phyloP scores from a whole-genome alignment of 2,888 invertebrate species.

The Quadroppia sp. region DNA sequence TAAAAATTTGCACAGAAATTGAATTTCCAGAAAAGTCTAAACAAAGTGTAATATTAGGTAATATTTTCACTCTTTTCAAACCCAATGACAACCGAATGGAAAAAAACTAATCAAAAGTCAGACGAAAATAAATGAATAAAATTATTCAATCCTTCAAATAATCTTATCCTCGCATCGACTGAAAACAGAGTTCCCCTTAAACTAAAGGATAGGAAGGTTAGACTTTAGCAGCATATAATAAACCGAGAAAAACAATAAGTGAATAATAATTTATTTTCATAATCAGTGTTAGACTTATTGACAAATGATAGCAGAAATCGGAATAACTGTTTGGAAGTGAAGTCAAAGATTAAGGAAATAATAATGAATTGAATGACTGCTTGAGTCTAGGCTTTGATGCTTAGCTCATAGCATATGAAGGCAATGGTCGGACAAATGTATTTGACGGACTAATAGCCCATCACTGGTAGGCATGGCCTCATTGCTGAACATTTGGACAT shows the following conservation, averaged over 20 bases:
- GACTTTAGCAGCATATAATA: neutral
- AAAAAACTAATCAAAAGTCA: neutral
- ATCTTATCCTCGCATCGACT: neutral
- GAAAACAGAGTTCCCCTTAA: neutral
- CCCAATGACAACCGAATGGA: too few relatives aligned
- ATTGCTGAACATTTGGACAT: neutral
- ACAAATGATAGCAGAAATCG: constrained; percentile 5
- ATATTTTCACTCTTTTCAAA: neutral
- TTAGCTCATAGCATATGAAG: neutral
- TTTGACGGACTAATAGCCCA: neutral
- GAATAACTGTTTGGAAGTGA: neutral
- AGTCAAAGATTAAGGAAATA: neutral
- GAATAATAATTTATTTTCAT: neutral
- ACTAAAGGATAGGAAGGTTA: neutral
- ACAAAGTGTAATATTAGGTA: neutral
- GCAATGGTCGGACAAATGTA: neutral
- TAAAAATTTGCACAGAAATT: neutral
- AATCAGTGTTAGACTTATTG: neutral
- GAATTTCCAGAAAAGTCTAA: neutral
- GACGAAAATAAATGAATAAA: neutral
- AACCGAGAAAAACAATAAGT: neutral
- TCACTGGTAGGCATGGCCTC: neutral
- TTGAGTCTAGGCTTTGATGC: neutral
- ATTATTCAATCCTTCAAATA: neutral
- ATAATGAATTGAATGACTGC: neutral